Evolutionary conservation across 2,888 invertebrate genomes (phyloP).

Genomic region (Sarcophaga caerulescens): DNA sequence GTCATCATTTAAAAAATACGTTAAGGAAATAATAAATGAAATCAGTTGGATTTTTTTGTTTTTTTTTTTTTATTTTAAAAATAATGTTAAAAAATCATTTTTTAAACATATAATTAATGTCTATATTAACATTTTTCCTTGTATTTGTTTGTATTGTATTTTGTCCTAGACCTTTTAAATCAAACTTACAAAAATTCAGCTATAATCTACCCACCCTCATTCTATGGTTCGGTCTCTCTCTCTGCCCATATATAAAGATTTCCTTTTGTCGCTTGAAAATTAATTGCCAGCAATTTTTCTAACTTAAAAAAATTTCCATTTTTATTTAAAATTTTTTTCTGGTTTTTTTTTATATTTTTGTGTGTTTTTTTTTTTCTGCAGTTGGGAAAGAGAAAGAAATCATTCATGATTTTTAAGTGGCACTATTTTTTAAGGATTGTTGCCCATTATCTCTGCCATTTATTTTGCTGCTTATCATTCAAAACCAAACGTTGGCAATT

Average conservation of each 20-base stretch:
- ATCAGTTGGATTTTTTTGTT: slow-evolving; percentile 46
- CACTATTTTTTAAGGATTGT: slow-evolving; percentile 69
- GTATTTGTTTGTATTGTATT: slow-evolving; percentile 35
- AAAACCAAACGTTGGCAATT: slow-evolving; percentile 75
- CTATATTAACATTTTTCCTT: slow-evolving; percentile 71
- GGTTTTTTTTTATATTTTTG: not conserved
- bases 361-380: slow-evolving; percentile 43
- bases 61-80: slow-evolving; percentile 35
- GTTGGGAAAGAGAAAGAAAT: slow-evolving; percentile 46
- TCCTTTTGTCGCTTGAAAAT: slow-evolving; percentile 79
- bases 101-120: slow-evolving; percentile 72
- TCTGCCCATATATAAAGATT: slow-evolving; percentile 64
- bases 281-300: slow-evolving; percentile 79
- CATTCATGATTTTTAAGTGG: slow-evolving; percentile 69
- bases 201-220: slow-evolving; percentile 61
- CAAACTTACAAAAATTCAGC: slow-evolving; percentile 66
- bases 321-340: slow-evolving; percentile 50
- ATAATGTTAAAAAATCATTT: slow-evolving; percentile 67
- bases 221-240: not conserved
- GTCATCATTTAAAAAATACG: slow-evolving; percentile 47
- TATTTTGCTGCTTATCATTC: slow-evolving; percentile 78
- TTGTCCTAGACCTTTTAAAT: slow-evolving; percentile 57
- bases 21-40: not conserved
- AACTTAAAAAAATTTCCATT: slow-evolving; percentile 73
- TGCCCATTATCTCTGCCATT: slow-evolving; percentile 65